These are phyloP conservation scores for Platanista minor DNA, from an alignment of 2,113 vertebrate species.

Conservation along the genomic window DNA sequence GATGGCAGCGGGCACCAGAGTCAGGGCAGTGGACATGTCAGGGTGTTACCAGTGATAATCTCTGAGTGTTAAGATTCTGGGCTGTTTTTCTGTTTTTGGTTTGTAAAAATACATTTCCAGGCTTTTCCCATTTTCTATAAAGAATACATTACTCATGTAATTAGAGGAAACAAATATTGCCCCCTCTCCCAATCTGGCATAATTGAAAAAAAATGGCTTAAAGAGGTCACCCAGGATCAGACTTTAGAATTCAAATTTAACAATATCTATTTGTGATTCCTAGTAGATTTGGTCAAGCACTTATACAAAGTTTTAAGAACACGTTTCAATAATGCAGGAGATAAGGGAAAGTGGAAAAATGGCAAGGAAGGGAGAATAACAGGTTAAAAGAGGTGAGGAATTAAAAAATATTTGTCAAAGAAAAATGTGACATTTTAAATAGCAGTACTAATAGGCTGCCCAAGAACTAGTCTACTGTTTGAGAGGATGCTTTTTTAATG, in stretches of 20 bases:
- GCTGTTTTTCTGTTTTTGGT: background rate
- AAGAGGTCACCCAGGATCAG: background rate
- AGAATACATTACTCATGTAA: background rate
- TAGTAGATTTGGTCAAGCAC: background rate
- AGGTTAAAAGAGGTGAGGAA: background rate
- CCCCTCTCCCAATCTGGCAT: background rate
- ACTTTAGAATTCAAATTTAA: background rate
- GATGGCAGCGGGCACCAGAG: too few species aligned
- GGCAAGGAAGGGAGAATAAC: background rate
- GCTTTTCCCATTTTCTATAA: background rate
- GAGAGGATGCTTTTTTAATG: background rate
- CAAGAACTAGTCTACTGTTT: background rate
- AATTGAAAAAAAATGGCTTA: background rate
- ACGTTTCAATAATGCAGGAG: background rate
- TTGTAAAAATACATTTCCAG: background rate
- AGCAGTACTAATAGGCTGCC: background rate
- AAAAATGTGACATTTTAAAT: background rate
- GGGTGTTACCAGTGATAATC: background rate
- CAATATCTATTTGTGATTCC: background rate
- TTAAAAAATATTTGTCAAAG: background rate
- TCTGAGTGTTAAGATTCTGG: background rate
- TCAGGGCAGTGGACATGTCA: fast-evolving
- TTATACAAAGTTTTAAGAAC: background rate
- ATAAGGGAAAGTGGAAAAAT: background rate
- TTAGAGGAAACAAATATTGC: background rate